phyloP scores from a whole-genome alignment of 2,113 vertebrate genomes.

The Aegithalos caudatus region DNA sequence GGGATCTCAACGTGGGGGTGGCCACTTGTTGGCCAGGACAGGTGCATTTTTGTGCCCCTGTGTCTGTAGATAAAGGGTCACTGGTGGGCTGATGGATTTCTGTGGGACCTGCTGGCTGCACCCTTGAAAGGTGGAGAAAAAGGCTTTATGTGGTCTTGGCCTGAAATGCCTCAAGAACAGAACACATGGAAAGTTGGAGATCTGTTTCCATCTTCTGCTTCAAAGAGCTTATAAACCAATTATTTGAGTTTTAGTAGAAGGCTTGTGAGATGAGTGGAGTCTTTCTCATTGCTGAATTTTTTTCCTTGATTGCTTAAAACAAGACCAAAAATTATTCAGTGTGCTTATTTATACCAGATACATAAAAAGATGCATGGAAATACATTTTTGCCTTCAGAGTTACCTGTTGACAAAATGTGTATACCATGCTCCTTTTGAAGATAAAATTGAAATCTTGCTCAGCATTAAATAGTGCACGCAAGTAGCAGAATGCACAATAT shows the following conservation, averaged over 20 bases:
- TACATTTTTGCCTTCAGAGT: neutral
- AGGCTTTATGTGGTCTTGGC: neutral
- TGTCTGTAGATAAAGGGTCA: neutral
- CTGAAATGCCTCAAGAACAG: neutral
- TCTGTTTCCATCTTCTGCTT: neutral
- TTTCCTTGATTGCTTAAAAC: neutral
- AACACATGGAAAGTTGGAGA: rapidly evolving
- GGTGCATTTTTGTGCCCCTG: neutral
- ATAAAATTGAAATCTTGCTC: neutral
- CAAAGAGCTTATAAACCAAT: neutral
- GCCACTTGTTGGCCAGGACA: neutral
- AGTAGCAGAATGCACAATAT: neutral
- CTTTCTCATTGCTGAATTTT: neutral
- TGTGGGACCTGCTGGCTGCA: neutral
- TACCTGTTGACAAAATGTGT: neutral
- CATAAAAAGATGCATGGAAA: neutral
- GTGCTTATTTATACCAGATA: neutral
- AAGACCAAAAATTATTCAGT: neutral
- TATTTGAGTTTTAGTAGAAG: neutral
- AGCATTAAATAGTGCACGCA: neutral
- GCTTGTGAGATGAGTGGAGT: neutral
- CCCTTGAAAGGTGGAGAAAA: neutral
- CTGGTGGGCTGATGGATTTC: neutral
- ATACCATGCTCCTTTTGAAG: neutral
- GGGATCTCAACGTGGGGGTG: neutral